These are phyloP conservation scores for Molanna angustata DNA, from an alignment of 2,888 invertebrate genomes.

Conservation along the genomic window DNA sequence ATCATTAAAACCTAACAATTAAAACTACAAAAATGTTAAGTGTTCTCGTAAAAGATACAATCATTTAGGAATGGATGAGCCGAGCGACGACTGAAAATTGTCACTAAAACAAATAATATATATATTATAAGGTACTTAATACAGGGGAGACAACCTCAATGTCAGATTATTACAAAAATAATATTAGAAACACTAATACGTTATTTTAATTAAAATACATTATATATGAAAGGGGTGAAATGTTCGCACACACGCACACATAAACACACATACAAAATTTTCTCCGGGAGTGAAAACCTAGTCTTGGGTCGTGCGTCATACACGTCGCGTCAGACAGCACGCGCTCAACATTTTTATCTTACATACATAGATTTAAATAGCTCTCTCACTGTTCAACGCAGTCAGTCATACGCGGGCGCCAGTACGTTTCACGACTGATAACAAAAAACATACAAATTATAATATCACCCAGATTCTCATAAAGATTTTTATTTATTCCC, in stretches of 20 bases:
- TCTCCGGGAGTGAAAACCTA: conserved; percentile 20
- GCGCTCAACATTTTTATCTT: conserved; percentile 12
- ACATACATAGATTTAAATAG: conserved; percentile 30
- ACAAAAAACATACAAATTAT: conserved; percentile 1
- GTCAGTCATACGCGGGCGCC: too few species aligned
- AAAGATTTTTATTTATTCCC: neutral
- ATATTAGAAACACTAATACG: conserved; percentile 20
- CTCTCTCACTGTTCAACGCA: conserved; percentile 28
- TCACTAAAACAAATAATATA: conserved; percentile 6
- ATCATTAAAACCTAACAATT: conserved; percentile 21
- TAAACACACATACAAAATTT: too few species aligned
- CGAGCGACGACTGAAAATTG: neutral
- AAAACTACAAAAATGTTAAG: conserved; percentile 25
- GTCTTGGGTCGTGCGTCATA: conserved; percentile 11
- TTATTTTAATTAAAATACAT: conserved; percentile 13
- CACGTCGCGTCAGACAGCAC: conserved; percentile 14
- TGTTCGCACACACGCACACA: conserved; percentile 27
- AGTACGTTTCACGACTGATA: neutral
- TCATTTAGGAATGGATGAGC: conserved; percentile 28
- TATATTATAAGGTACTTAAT: too few species aligned
- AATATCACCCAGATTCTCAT: conserved; percentile 4
- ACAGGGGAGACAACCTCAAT: conserved; percentile 13
- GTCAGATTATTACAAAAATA: conserved; percentile 30
- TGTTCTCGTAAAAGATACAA: conserved; percentile 16
- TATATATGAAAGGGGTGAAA: conserved; percentile 21